Base-by-base conservation (phyloP, 2,888 invertebrate genomes). In the Gisinianus flammeolus region DNA sequence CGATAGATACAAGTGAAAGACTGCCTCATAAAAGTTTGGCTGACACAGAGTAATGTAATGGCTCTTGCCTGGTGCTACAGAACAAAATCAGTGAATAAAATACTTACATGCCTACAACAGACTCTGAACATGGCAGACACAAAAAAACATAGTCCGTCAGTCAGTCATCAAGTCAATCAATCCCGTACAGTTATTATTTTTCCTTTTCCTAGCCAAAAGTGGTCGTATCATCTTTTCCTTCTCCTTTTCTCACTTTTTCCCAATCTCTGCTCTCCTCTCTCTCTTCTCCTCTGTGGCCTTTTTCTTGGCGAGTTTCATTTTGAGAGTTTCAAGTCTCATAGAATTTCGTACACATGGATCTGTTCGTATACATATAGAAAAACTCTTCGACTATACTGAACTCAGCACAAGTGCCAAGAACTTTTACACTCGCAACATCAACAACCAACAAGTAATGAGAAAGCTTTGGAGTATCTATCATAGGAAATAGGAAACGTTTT, bases 121-220 rank as follows among this genome's bases (percentile, higher is more conserved):
- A 52, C 5, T 24, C 22, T 3, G 70, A 35, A 28, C 35, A 28
- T 68, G 68, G 24, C 44, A 68, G n/a, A 24, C 28, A 72, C 24
- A 58, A 54, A 58, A 72, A 30, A n/a, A 2, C 44, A 44, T 44
- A 56, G 58, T 72, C 58, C 52, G 58, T 24, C 72, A 64, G 66
- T 75, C 75, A 35, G 35, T 75, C 75, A 75, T 66, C 66, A 64
- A 74, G 75, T 75, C 75, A 75, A 66, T 75, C 75, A 75, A 75
- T 75, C 26, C 33, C 8, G 35, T 22, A 62, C 62, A 62, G 31
- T 67, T 33, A 35, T 67, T 67, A 67, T 31, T 67, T 33, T 67
- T 67, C 22, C 35, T 67, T 67, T 31, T 67, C 33, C 35, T 33
- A 35, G 67, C 67, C 67, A 67, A 31, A 67, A n/a, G 19, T 64